Conservation (phyloP, 1,140 invertebrate species). For the Drosophila willistoni region DNA sequence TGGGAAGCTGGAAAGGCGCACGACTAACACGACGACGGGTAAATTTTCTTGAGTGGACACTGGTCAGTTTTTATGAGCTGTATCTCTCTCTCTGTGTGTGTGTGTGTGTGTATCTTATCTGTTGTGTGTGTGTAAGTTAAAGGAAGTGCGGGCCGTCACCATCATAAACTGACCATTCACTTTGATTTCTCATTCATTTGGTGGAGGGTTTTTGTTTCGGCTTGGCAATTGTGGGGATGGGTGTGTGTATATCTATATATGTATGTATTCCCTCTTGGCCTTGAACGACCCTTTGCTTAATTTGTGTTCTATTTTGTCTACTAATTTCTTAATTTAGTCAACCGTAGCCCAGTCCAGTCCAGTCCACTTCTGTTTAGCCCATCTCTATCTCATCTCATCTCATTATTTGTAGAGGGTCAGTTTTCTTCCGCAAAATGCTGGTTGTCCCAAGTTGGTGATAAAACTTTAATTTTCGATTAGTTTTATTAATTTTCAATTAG, state of each 20-base stretch:
- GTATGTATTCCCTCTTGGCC: constrained; percentile 19
- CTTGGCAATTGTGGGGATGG: constrained; percentile 38
- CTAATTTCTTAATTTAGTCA: constrained; percentile 76
- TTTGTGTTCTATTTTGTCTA: constrained; percentile 77
- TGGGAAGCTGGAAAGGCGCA: not conserved
- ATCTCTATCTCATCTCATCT: constrained; percentile 1
- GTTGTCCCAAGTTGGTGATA: constrained; percentile 61
- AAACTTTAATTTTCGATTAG: constrained; percentile 72
- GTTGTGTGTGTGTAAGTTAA: constrained; percentile 12
- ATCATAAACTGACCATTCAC: constrained; percentile 76
- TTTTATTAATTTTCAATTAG: constrained; percentile 63
- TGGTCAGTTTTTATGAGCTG: constrained; percentile 74
- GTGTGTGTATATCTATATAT: not conserved
- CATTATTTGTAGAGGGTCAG: constrained; percentile 24
- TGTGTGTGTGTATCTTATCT: constrained; percentile 1
- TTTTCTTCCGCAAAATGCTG: constrained; percentile 4
- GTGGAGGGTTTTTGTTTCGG: constrained; percentile 11
- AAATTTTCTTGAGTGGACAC: constrained; percentile 24
- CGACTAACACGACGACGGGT: not conserved
- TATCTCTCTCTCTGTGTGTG: constrained; percentile 37
- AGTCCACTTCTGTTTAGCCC: no score
- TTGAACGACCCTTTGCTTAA: constrained; percentile 72
- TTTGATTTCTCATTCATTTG: constrained; percentile 62
- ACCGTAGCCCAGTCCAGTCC: constrained; percentile 35
- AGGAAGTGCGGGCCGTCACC: constrained; percentile 57